Conservation (phyloP, 37 sponge, comb jelly and placozoan species). For the Ephydatia muelleri region DNA sequence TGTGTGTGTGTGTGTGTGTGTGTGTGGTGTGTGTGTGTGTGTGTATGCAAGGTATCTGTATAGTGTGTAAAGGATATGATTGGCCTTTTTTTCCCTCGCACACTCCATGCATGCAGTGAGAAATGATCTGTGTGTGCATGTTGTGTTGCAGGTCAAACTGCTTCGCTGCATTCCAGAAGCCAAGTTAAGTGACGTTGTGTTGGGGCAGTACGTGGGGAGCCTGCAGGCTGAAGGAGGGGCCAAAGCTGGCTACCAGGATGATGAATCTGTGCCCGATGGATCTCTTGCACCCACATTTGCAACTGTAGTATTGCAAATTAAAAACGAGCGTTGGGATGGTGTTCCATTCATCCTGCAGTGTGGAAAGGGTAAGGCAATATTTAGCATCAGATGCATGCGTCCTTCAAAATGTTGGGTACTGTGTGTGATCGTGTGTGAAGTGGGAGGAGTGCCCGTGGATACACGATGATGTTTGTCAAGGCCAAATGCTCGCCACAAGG, state of each 20-base stretch:
- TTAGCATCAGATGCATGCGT: neutral
- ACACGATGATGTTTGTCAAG: neutral
- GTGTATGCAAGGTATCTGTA: too few relatives aligned
- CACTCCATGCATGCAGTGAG: too few relatives aligned
- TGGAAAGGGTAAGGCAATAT: slow-evolving; percentile 98
- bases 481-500: too few relatives aligned
- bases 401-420: neutral
- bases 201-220: slow-evolving; percentile 95
- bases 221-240: slow-evolving; percentile 90
- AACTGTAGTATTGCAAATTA: slow-evolving; percentile 72
- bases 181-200: slow-evolving; percentile 79
- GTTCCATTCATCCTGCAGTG: slow-evolving; percentile 95
- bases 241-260: slow-evolving; percentile 90
- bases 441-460: neutral
- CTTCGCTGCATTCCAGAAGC: slow-evolving; percentile 75
- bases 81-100: too few relatives aligned
- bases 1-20: too few relatives aligned
- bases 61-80: too few relatives aligned
- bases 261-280: slow-evolving; percentile 86
- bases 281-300: slow-evolving; percentile 96
- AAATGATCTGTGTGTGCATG: too few relatives aligned
- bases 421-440: neutral
- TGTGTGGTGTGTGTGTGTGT: too few relatives aligned
- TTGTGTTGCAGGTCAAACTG: slow-evolving; percentile 83
- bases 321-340: slow-evolving; percentile 97